Evolutionary conservation across 2,113 vertebrate species (phyloP), one percentile per base, ranked within the genome.

Genomic region (Myiozetetes cayanensis): DNA sequence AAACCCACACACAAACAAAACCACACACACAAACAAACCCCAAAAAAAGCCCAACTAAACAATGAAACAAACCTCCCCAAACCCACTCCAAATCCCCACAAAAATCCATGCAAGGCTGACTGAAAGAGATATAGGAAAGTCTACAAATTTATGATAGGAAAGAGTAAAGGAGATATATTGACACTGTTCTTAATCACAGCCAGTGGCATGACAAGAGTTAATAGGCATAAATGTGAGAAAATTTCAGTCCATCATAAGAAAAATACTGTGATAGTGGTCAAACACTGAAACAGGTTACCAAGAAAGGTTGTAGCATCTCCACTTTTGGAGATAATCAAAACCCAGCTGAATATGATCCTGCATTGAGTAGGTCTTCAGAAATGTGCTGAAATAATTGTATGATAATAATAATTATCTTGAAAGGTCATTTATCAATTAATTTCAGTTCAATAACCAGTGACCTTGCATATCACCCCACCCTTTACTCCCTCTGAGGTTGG

Each of bases 381-480:
- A 83, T 37, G 33, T 79, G 47, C 39, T 4, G 4, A 92, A 93
- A 94, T 91, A 82, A 76, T 82, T 88, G 16, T 90, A 83, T 97
- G 97, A 75, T 91, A 95, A 99, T 91, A 95, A 99, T 98, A 95
- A 98, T 98, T 97, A 96, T 94, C 94, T 97, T 93, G 97, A 98
- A 95, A 97, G 97, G 96, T 92, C 85, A 98, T 98, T 98, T 96
- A 97, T 97, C 97, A 98, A 98, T 98, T 99, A 98, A 98, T 98
- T 98, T 99, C 97, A 97, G 95, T 95, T 98, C 98, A 97, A 98
- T 98, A 98, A 96, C 90, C 97, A 83, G 75, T 98, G 98, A 98
- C 98, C 98, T 98, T 98, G 98, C 95, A 95, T 94, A 96, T 92
- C 97, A 97, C 89, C 96, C 97, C 91, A 93, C 93, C 95, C 97